phyloP scores from a whole-genome alignment of 2,797 vertebrate genomes.

The Ctenopoma multispine region DNA sequence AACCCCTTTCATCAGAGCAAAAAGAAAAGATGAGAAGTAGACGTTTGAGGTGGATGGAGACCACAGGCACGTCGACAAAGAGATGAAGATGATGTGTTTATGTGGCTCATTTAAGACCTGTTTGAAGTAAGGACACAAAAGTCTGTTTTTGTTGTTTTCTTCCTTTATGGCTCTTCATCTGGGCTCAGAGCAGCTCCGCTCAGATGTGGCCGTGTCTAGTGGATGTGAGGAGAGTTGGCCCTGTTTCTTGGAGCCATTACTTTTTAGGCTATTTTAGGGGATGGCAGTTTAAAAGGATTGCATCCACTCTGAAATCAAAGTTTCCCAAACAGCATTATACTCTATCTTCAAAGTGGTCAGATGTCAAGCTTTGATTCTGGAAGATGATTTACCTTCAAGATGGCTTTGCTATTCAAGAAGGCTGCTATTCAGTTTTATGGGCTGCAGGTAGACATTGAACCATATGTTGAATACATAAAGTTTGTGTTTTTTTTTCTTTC shows the following conservation, averaged over 20 bases:
- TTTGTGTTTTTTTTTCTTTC: conserved; percentile 45
- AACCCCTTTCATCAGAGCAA: conserved; percentile 66
- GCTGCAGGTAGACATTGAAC: conserved; percentile 55
- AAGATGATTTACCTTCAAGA: conserved; percentile 37
- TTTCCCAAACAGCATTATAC: conserved; percentile 38
- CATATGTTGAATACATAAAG: conserved; percentile 60
- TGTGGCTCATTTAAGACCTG: conserved; percentile 66
- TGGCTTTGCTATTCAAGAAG: conserved; percentile 47
- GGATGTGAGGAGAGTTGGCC: conserved; percentile 52
- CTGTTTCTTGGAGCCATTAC: conserved; percentile 40
- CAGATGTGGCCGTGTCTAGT: conserved; percentile 57
- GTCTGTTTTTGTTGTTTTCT: conserved; percentile 68
- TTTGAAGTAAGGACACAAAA: conserved; percentile 66
- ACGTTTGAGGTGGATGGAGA: conserved; percentile 66
- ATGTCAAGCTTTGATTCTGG: conserved; percentile 62
- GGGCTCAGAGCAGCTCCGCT: conserved; percentile 45
- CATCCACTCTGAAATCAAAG: conserved; percentile 59
- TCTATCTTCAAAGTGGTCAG: conserved; percentile 54
- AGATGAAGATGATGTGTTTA: conserved; percentile 69
- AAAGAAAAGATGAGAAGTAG: conserved; percentile 59
- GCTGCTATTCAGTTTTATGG: conserved; percentile 9
- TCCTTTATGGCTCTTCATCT: conserved; percentile 49
- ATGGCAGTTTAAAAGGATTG: conserved; percentile 50
- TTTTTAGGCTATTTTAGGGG: conserved; percentile 57
- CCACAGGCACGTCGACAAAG: conserved; percentile 54